Conservation (phyloP, 1,140 invertebrate genomes). For the Penaeus chinensis region DNA sequence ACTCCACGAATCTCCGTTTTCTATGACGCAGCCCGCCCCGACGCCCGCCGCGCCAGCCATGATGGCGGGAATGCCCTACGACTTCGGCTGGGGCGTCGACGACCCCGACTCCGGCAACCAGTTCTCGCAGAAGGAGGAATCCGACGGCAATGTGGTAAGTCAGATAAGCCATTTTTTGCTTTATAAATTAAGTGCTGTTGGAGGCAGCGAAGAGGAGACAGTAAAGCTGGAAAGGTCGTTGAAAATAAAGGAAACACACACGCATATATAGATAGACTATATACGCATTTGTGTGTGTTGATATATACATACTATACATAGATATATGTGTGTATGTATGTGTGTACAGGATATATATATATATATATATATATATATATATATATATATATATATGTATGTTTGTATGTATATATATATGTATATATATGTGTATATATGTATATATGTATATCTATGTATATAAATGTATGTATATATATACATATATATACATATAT, state of each 20-base stretch:
- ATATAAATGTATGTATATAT: slow-evolving; percentile 20
- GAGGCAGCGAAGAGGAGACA: neutral
- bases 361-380: neutral
- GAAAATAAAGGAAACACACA: neutral
- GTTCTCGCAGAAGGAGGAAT: slow-evolving; percentile 47
- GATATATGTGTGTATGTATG: neutral
- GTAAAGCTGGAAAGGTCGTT: neutral
- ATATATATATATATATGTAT: neutral
- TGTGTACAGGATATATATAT: neutral
- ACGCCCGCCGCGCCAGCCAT: neutral
- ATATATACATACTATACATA: neutral
- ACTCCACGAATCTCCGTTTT: no score
- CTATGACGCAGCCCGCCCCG: neutral
- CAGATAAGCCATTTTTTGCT: neutral
- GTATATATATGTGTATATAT: slow-evolving; percentile 11
- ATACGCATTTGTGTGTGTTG: neutral
- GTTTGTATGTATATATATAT: neutral
- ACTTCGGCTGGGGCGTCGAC: slow-evolving; percentile 40
- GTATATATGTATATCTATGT: slow-evolving; percentile 11
- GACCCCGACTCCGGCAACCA: slow-evolving; percentile 37
- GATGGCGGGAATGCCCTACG: slow-evolving; percentile 42
- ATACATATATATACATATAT: neutral
- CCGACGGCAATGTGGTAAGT: slow-evolving; percentile 46
- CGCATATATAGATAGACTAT: neutral
- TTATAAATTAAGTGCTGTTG: neutral